These are phyloP conservation scores for Drosophila acutilabella DNA, from an alignment of 2,888 invertebrate genomes.

Conservation along the genomic window DNA sequence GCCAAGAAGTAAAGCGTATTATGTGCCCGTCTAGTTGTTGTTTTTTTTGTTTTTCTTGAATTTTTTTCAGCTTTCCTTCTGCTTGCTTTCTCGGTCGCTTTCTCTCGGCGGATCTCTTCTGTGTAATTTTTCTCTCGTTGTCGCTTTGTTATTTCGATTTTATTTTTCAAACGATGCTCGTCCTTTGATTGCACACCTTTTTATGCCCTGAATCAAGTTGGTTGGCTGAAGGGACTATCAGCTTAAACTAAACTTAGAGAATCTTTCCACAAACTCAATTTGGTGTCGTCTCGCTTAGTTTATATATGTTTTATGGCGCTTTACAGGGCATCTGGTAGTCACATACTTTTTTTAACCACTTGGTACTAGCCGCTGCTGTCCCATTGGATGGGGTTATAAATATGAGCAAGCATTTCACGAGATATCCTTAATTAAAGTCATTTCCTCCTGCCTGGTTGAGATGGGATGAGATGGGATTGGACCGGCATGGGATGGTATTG, in stretches of 20 bases:
- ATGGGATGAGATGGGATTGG: conserved; percentile 27
- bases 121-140: conserved; percentile 36
- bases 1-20: conserved; percentile 65
- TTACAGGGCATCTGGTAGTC: background rate
- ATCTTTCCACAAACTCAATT: background rate
- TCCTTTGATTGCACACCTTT: conserved; percentile 70
- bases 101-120: conserved; percentile 10
- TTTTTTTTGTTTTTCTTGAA: too few species aligned
- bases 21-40: conserved; percentile 31
- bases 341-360: conserved; percentile 4
- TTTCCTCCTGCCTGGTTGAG: conserved; percentile 55
- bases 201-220: conserved; percentile 17
- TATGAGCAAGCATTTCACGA: conserved; percentile 73
- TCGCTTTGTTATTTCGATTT: conserved; percentile 73
- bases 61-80: too few species aligned
- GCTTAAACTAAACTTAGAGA: background rate
- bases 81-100: background rate
- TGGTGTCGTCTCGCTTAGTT: background rate
- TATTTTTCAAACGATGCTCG: conserved; percentile 65
- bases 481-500: conserved; percentile 11
- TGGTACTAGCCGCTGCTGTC: conserved; percentile 20
- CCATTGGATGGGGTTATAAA: conserved; percentile 60
- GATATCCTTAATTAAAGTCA: conserved; percentile 80
- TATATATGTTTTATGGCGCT: too few species aligned
- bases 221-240: background rate